Evolutionary conservation across 2,797 vertebrate genomes (phyloP).

Genomic region (Trachurus trachurus): DNA sequence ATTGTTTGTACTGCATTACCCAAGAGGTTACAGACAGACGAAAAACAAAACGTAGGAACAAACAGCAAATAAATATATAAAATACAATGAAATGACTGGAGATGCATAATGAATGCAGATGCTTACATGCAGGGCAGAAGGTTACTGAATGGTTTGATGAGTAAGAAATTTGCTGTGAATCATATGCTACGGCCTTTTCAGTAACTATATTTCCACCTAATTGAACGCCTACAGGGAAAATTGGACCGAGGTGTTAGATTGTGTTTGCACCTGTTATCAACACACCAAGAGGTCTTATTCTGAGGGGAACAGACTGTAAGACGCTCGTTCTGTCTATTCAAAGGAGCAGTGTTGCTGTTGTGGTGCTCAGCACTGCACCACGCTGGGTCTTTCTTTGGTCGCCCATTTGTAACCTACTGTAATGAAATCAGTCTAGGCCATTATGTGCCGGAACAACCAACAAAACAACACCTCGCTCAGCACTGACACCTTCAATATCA

Average conservation of each 20-base stretch:
- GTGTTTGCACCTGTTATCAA: background rate
- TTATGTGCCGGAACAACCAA: background rate
- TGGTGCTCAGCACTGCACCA: background rate
- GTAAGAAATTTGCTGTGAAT: slow-evolving; percentile 41
- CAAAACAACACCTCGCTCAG: background rate
- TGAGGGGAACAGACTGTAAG: slow-evolving; percentile 1
- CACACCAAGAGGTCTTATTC: slow-evolving; percentile 19
- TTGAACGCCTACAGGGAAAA: slow-evolving; percentile 1
- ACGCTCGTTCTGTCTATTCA: background rate
- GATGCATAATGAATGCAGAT: background rate
- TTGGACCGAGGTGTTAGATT: background rate
- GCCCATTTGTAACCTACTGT: background rate
- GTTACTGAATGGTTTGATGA: slow-evolving; percentile 32
- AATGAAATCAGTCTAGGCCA: background rate
- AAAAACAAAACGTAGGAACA: background rate
- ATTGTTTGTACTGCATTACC: slow-evolving; percentile 2
- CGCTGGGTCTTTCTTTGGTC: background rate
- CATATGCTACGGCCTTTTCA: slow-evolving; percentile 26
- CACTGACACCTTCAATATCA: background rate
- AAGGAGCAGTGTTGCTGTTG: background rate
- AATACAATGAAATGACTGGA: background rate
- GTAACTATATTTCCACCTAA: slow-evolving; percentile 20
- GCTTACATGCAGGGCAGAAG: background rate
- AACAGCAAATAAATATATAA: background rate
- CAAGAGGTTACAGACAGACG: slow-evolving; percentile 10